Evolutionary conservation across 1,140 invertebrate genomes (phyloP), one percentile per base, ranked within the genome.

Genomic region (Pteromalus puparum): DNA sequence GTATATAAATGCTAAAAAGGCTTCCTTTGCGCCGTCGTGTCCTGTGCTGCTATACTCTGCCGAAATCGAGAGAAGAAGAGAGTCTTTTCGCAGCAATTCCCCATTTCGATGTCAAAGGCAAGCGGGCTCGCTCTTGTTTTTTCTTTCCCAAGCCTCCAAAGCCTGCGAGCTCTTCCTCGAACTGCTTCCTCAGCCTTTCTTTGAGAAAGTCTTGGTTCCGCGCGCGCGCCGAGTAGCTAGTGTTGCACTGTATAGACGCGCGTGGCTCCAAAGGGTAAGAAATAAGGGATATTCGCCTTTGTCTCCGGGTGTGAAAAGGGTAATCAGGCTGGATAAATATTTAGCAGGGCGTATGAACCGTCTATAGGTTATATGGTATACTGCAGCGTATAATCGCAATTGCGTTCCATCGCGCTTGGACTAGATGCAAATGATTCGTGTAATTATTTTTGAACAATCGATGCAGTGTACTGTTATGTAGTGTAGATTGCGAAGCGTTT

Each of bases 101-200:
- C 74, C 42, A 53, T 76, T 76, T 76, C 74, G 38, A 21, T 76
- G 42, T 53, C 74, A 76, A 76, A 76, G 74, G 42, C 38, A 76
- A 46, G 38, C 48, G 26, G 46, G 24, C 6, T 76, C 74, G n/a
- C n/a, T 48, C 6, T 76, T 24, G 10, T 28, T 48, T 26, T 53
- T 76, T 28, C 48, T 76, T 15, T 61, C 21, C 46, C 5, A 12
- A 34, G 2, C 15, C 13, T 46, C 15, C 48, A 53, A 53, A n/a
- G 34, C 74, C 9, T 42, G 34, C 2, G 18, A 24, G 10, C 46
- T 48, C 42, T 76, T 76, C 46, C 74, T 53, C n/a, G 21, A 61
- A 6, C 53, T 9, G 53, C 53, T 61, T 61, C 21, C 53, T 61
- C 46, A 18, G 53, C 18, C 18, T 18, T 21, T 61, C 53, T 61